Conservation (phyloP, 2,113 vertebrate genomes). For the Crotalus tigris region DNA sequence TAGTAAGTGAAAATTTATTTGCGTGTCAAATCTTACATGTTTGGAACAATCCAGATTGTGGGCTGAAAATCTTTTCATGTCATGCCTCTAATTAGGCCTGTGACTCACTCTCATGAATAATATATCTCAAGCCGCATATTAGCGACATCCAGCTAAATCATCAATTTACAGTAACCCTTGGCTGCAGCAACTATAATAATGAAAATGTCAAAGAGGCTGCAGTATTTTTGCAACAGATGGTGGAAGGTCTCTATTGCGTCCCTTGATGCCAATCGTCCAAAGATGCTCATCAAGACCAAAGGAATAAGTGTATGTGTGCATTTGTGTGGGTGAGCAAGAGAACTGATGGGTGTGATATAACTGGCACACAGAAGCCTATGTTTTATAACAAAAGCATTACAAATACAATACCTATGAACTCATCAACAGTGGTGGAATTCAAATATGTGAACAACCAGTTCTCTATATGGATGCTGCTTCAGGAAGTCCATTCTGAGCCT, state of each 20-base stretch:
- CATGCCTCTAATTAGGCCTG: conserved; percentile 58
- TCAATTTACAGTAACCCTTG: conserved; percentile 53
- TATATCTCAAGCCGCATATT: conserved; percentile 58
- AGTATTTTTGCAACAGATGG: conserved; percentile 47
- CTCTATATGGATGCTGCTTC: no score
- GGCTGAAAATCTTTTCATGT: conserved; percentile 55
- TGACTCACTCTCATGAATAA: conserved; percentile 65
- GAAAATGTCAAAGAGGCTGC: conserved; percentile 43
- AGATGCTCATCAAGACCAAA: conserved; percentile 33
- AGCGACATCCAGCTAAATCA: conserved; percentile 52
- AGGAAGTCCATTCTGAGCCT: no score
- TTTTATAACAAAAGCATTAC: background rate
- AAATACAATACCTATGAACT: background rate
- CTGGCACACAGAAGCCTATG: background rate
- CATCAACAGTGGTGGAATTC: no score
- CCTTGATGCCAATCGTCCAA: conserved; percentile 25
- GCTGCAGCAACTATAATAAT: conserved; percentile 30
- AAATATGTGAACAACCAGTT: no score
- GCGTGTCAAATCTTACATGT: conserved; percentile 60
- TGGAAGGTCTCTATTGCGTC: conserved; percentile 37
- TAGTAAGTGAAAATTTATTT: conserved; percentile 54
- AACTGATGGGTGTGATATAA: conserved; percentile 6
- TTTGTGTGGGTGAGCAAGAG: conserved; percentile 8
- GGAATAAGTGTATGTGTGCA: background rate
- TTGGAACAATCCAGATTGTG: conserved; percentile 53